Evolutionary conservation across 2,113 vertebrate genomes (phyloP).

Genomic region (Morphnarchus princeps): DNA sequence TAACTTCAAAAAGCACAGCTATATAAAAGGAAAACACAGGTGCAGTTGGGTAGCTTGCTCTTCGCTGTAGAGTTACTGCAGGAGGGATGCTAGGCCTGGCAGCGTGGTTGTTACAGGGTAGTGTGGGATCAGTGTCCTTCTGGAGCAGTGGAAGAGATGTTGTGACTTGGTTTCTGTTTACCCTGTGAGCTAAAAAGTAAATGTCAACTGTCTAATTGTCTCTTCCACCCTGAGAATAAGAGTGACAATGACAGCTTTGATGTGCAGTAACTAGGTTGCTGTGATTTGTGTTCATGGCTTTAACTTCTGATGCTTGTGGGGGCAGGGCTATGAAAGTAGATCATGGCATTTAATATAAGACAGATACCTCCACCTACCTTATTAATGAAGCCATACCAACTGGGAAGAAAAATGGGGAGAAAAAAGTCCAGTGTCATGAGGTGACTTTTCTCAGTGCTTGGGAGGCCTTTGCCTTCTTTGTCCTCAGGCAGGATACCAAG

Average conservation of each 20-base stretch:
- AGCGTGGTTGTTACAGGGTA: not conserved
- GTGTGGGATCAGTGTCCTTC: not conserved
- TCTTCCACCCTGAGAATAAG: not conserved
- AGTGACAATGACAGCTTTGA: conserved; percentile 8
- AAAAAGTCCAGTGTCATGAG: not conserved
- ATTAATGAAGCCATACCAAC: not conserved
- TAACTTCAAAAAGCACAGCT: not conserved
- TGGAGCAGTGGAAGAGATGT: not conserved
- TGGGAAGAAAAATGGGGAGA: not conserved
- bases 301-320: not conserved
- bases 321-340: not conserved
- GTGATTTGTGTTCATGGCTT: not conserved
- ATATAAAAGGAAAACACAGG: not conserved
- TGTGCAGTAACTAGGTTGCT: not conserved
- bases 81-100: not conserved
- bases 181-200: not conserved
- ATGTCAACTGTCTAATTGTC: conserved; percentile 18
- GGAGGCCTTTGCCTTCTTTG: not conserved
- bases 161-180: conserved; percentile 16
- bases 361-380: not conserved
- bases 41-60: not conserved
- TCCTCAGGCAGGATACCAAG: not conserved
- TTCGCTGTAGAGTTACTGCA: not conserved
- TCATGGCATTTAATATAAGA: not conserved
- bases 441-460: not conserved